Evolutionary conservation across 1,140 invertebrate genomes (phyloP), one percentile per base, ranked within the genome.

Genomic region (Arctopsyche grandis): DNA sequence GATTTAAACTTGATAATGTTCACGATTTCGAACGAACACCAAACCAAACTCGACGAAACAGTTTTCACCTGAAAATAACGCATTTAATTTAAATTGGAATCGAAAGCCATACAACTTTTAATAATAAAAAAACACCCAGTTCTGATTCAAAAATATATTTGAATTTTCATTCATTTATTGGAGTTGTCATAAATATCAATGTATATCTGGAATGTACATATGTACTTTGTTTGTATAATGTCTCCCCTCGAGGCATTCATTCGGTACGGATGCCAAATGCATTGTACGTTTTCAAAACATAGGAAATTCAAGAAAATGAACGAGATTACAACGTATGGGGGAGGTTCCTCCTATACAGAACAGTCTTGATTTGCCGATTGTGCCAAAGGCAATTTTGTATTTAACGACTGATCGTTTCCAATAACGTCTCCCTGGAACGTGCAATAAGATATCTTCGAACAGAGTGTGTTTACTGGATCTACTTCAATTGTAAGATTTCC

Each of bases 371-470:
- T 60, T 7, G 7, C 29, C 29, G 29, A 38, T 38, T 9, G 56
- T 16, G 56, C 56, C 56, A 1, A 60, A 21, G 56, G 56, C 56
- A 9, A 60, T 60, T 19, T 60, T 21, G 16, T 21, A 21, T 60
- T 60, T 60, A 60, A 60, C 56, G 56, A 60, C 7, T 10, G n/a
- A 21, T 60, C 56, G 56, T 60, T 60, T 60, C 56, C 14, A 60
- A 60, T 60, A 60, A 60, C 14, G 29, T 38, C 29, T 60, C n/a
- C 48, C 16, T n/a, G 3, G 48, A 10, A 19, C 56, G 56, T 16
- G 56, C 56, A 60, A 60, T 60, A 21, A 60, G 56, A 60, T 60
- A 60, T 60, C 56, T 60, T 60, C 56, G 56, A 16, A 19, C 56
- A 0, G 16, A 21, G 21, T 21, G 19, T 60, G 56, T 60, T 60